Percentiles rank a stretch among this genome's conserved stretches.
phyloP scores from a whole-genome alignment of 2,113 vertebrate species.

The Pyxicephalus adspersus region DNA sequence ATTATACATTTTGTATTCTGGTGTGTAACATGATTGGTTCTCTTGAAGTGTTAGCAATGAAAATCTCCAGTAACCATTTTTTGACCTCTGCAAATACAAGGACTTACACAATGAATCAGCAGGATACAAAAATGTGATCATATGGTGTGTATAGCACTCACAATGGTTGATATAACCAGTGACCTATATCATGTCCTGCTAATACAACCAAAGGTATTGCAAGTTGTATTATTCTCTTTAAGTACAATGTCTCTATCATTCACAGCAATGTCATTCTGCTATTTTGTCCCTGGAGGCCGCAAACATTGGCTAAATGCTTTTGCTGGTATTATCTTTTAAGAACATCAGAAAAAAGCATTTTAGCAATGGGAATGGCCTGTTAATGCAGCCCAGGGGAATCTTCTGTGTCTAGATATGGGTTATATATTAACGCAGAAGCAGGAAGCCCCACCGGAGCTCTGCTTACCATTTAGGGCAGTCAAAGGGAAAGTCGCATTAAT shows the following conservation, averaged over 20 bases:
- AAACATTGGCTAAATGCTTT: not conserved
- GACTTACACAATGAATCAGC: too few relatives aligned
- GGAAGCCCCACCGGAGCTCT: not conserved
- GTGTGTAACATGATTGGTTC: too few relatives aligned
- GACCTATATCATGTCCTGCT: conserved; percentile 11
- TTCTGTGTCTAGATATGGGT: conserved; percentile 14
- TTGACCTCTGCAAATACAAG: too few relatives aligned
- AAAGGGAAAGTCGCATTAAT: conserved; percentile 34
- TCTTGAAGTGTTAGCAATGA: too few relatives aligned
- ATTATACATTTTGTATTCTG: too few relatives aligned
- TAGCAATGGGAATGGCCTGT: conserved; percentile 13
- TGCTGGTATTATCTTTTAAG: conserved; percentile 1
- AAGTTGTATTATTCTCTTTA: not conserved
- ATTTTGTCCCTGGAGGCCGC: not conserved
- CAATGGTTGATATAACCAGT: not conserved
- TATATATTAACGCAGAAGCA: not conserved
- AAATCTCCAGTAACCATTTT: too few relatives aligned
- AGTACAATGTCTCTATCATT: not conserved
- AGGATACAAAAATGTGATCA: too few relatives aligned
- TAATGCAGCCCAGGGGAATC: conserved; percentile 4
- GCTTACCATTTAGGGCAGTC: conserved; percentile 29
- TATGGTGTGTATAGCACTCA: not conserved
- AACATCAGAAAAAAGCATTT: not conserved
- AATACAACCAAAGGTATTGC: not conserved
- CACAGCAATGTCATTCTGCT: not conserved